These are phyloP conservation scores for Urocitellus parryii DNA, from an alignment of 2,113 vertebrate genomes.

Conservation along the genomic window DNA sequence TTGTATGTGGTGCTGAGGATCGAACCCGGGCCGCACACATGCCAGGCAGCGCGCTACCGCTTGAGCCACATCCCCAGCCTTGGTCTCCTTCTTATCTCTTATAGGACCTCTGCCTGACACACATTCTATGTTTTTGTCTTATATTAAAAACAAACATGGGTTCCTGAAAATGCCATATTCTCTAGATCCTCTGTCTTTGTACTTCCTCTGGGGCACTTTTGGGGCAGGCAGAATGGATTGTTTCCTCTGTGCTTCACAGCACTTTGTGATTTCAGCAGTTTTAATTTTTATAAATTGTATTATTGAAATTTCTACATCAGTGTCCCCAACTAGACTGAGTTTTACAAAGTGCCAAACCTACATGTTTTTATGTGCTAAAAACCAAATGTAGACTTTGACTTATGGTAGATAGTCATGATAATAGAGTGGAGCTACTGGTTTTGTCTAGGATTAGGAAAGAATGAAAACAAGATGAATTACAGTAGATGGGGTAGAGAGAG, in stretches of 20 bases:
- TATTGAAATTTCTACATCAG: background rate
- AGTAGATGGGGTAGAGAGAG: too few relatives aligned
- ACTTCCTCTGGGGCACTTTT: background rate
- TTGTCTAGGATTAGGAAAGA: background rate
- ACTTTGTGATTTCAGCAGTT: background rate
- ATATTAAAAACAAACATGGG: background rate
- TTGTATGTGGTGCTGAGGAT: too few relatives aligned
- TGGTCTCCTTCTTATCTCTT: conserved; percentile 20
- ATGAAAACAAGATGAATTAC: conserved; percentile 48
- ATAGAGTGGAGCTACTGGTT: background rate
- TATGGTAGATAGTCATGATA: background rate
- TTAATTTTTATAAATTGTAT: background rate
- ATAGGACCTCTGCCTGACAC: background rate
- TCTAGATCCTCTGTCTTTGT: background rate
- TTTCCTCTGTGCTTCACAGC: background rate
- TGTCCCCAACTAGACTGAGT: background rate
- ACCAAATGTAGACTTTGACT: background rate
- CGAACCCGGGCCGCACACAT: too few relatives aligned
- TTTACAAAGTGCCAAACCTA: background rate
- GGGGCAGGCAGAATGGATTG: background rate
- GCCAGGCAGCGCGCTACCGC: too few relatives aligned
- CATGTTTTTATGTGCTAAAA: background rate
- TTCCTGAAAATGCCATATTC: background rate
- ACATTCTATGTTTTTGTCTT: background rate
- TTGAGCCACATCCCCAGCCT: background rate